Percentiles rank a stretch among this genome's conserved stretches.
Conservation (phyloP, 2,888 invertebrate species). For the Nowickia ferox region DNA sequence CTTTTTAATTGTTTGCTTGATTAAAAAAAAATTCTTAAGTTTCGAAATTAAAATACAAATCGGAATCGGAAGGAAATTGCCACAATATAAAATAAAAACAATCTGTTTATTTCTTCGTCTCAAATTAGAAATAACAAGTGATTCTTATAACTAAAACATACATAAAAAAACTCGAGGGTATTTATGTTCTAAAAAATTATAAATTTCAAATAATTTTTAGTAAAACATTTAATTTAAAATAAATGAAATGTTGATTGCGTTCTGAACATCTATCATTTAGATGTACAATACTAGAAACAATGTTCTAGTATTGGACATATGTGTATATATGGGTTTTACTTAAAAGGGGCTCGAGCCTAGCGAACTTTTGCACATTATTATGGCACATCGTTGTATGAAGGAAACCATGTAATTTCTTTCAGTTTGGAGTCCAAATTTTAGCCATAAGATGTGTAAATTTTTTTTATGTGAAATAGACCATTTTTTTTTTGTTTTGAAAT, state of each 20-base stretch:
- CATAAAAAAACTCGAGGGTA: neutral
- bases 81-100: neutral
- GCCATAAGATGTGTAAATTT: too few species aligned
- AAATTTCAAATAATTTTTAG: constrained; percentile 7
- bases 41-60: constrained; percentile 7
- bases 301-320: too few species aligned
- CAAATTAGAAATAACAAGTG: neutral
- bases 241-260: constrained; percentile 38
- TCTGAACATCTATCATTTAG: neutral
- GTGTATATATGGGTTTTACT: too few species aligned
- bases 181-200: neutral
- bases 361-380: too few species aligned
- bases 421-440: too few species aligned
- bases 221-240: neutral
- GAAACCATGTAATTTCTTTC: too few species aligned
- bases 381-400: too few species aligned
- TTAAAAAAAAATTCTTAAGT: neutral
- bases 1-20: neutral
- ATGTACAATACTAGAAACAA: neutral
- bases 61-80: constrained; percentile 14
- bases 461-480: too few species aligned
- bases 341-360: too few species aligned
- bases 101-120: neutral
- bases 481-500: too few species aligned
- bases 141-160: neutral